phyloP scores from a whole-genome alignment of 64 coral and sea anemone species.

The Acropora yongei region DNA sequence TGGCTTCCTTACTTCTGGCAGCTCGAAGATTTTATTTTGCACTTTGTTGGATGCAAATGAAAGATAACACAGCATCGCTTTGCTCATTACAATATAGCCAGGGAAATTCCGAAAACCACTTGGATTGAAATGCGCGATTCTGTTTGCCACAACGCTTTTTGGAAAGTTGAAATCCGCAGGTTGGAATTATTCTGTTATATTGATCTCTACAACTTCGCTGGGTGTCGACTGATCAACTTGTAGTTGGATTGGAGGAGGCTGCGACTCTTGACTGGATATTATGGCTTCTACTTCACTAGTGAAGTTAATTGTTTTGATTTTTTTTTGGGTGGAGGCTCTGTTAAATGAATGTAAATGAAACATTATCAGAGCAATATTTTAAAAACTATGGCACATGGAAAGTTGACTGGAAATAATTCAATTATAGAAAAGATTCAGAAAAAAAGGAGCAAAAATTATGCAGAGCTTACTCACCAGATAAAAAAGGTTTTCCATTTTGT shows the following conservation, averaged over 20 bases:
- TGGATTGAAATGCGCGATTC: constrained; percentile 31
- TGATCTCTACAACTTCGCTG: constrained; percentile 19
- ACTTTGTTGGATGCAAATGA: constrained; percentile 26
- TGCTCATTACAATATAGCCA: no score
- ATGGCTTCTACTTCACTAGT: not conserved
- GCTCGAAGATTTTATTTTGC: constrained; percentile 20
- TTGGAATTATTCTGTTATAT: constrained; percentile 25
- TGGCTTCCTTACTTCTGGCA: constrained; percentile 6
- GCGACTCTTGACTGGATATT: constrained; percentile 6
- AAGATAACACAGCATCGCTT: no score
- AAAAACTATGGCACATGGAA: constrained; percentile 5
- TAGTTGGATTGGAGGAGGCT: not conserved
- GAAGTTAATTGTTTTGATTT: not conserved
- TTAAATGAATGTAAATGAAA: not conserved
- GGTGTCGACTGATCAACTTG: constrained; percentile 31
- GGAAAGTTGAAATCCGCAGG: constrained; percentile 45
- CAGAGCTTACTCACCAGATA: constrained; percentile 8
- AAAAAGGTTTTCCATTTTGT: not conserved
- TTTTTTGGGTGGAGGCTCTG: not conserved
- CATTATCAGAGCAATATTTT: constrained; percentile 7
- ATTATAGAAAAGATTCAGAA: constrained; percentile 1
- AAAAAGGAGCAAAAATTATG: not conserved
- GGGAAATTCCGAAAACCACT: constrained; percentile 38
- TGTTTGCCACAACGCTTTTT: not conserved
- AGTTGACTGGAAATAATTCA: not conserved